phyloP scores from a whole-genome alignment of 2,113 vertebrate species.

The human region DNA sequence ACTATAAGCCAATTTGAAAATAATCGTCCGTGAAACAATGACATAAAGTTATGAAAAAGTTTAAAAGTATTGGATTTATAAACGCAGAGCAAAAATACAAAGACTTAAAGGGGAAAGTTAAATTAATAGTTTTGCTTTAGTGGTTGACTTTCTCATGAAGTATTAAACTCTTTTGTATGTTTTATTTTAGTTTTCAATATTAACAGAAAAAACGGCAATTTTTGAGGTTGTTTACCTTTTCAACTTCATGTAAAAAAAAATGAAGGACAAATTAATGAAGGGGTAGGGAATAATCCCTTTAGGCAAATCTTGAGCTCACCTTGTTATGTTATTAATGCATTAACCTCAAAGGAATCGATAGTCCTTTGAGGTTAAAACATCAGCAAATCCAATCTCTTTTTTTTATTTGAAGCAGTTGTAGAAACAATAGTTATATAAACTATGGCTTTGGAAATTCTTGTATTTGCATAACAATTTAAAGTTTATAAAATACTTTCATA shows the following conservation, averaged over 20 bases:
- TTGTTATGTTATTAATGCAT: conserved; percentile 45
- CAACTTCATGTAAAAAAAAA: neutral
- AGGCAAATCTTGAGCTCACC: conserved; percentile 46
- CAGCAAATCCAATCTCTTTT: conserved; percentile 40
- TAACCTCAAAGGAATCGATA: conserved; percentile 57
- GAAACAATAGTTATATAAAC: conserved; percentile 4
- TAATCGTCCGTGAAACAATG: neutral
- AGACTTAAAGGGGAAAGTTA: neutral
- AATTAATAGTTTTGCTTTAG: neutral
- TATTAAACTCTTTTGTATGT: neutral
- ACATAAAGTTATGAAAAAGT: neutral
- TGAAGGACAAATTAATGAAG: conserved; percentile 38
- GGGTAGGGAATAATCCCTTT: neutral
- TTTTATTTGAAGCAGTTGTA: neutral
- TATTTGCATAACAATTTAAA: neutral
- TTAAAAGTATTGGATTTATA: neutral
- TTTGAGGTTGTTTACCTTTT: neutral
- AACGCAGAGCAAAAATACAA: neutral
- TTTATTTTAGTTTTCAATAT: conserved; percentile 27
- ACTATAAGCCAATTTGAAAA: neutral
- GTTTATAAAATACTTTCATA: conserved; percentile 9
- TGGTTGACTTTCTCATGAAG: neutral
- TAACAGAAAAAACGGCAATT: neutral
- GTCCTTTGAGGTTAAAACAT: conserved; percentile 39
- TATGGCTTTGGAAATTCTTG: neutral